Percentiles rank a stretch among this genome's conserved stretches.
phyloP scores from a whole-genome alignment of 2,797 vertebrate species.

The Galaxias olidus region DNA sequence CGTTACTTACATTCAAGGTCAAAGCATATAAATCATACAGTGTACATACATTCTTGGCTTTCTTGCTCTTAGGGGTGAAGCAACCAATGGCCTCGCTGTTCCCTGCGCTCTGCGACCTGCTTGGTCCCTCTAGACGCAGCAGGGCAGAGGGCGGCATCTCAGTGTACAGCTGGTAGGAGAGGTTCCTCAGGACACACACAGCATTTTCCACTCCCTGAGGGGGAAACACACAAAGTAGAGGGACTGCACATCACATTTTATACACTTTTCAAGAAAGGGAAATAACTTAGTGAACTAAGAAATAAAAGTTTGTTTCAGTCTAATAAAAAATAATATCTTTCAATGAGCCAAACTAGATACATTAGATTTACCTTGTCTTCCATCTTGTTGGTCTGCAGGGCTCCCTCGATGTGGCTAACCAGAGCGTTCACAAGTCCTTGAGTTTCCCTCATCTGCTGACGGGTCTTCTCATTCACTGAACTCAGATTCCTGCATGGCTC shows the following conservation, averaged over 20 bases:
- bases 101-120: constrained; percentile 45
- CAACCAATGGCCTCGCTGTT: constrained; percentile 84
- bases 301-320: no score
- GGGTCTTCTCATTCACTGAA: constrained; percentile 86
- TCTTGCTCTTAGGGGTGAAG: constrained; percentile 90
- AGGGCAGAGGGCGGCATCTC: constrained; percentile 81
- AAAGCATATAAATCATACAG: no score
- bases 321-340: no score
- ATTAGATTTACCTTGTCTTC: constrained; percentile 87
- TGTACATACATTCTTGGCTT: constrained; percentile 82
- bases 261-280: no score
- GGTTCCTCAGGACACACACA: constrained; percentile 90
- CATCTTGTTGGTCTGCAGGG: constrained; percentile 72
- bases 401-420: constrained; percentile 79
- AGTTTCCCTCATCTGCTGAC: constrained; percentile 85
- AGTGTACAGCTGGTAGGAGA: constrained; percentile 89
- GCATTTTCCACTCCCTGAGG: constrained; percentile 89
- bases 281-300: no score
- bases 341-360: no score
- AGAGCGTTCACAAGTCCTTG: constrained; percentile 83
- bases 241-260: background rate
- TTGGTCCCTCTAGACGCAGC: constrained; percentile 80
- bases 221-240: constrained; percentile 12
- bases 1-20: no score
- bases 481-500: constrained; percentile 85